Evolutionary conservation across 2,113 vertebrate species (phyloP).

Genomic region (Phyllopteryx taeniolatus): DNA sequence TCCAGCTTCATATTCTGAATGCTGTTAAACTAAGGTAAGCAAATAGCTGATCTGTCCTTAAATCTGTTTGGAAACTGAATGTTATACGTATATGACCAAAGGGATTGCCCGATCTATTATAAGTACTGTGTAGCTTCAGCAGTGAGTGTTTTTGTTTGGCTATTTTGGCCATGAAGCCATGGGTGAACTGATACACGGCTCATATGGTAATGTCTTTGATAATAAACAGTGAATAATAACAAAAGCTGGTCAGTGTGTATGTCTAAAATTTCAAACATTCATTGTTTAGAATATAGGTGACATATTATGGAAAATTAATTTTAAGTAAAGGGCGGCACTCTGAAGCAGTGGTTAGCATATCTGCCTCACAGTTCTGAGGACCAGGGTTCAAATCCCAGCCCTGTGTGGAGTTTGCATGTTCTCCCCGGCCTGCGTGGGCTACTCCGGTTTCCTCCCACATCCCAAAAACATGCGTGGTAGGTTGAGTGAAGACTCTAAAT

Average conservation of each 20-base stretch:
- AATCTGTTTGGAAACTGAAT: constrained; percentile 61
- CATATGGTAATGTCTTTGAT: constrained; percentile 60
- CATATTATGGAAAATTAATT: too few relatives aligned
- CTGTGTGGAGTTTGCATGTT: too few relatives aligned
- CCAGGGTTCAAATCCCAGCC: too few relatives aligned
- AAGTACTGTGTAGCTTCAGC: constrained; percentile 63
- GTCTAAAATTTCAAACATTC: too few relatives aligned
- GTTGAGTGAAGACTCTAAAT: too few relatives aligned
- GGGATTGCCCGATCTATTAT: constrained; percentile 69
- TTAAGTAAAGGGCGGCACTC: too few relatives aligned
- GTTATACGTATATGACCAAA: constrained; percentile 52
- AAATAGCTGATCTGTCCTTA: constrained; percentile 42
- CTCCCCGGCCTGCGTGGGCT: too few relatives aligned
- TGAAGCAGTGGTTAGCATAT: too few relatives aligned
- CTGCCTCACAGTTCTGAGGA: too few relatives aligned
- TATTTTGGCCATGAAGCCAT: constrained; percentile 47
- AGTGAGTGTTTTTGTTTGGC: constrained; percentile 57
- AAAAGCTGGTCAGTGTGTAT: neutral
- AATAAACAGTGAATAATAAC: constrained; percentile 30
- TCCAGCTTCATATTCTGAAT: constrained; percentile 62
- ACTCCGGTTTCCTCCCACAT: too few relatives aligned
- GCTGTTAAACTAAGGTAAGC: constrained; percentile 56
- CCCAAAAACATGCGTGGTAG: too few relatives aligned
- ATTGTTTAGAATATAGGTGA: too few relatives aligned
- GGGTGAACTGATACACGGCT: constrained; percentile 47